Evolutionary conservation across 1,140 invertebrate species (phyloP).

Genomic region (Hylyphantes graminicola): DNA sequence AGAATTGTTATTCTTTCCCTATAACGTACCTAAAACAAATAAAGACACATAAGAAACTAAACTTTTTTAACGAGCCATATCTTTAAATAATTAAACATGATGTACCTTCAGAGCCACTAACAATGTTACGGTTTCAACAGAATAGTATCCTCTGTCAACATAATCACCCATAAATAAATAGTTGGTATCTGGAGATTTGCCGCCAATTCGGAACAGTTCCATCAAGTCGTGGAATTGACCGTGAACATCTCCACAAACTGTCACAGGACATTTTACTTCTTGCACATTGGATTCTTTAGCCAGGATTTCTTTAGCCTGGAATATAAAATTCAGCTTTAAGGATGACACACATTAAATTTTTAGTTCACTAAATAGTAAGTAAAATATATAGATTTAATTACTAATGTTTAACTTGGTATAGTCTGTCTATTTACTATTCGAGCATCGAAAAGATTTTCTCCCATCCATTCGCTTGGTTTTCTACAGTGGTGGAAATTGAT

Average conservation of each 20-base stretch:
- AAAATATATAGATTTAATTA: too few species aligned
- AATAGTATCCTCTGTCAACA: slow-evolving; percentile 99
- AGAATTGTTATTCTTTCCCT: slow-evolving; percentile 99
- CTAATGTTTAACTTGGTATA: too few species aligned
- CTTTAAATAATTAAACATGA: background rate
- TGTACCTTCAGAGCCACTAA: slow-evolving; percentile 96
- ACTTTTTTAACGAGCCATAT: background rate
- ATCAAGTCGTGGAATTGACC: slow-evolving; percentile 99
- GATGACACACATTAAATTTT: too few species aligned
- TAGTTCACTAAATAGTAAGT: too few species aligned
- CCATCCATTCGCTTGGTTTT: too few species aligned
- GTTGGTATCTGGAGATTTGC: slow-evolving; percentile 98
- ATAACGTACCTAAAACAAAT: slow-evolving; percentile 84
- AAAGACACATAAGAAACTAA: background rate
- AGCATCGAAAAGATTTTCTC: too few species aligned
- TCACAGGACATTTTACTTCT: slow-evolving; percentile 99
- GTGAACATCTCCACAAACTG: slow-evolving; percentile 99
- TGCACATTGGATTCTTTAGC: slow-evolving; percentile 99
- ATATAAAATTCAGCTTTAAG: slow-evolving; percentile 65
- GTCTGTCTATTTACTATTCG: too few species aligned
- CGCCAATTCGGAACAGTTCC: slow-evolving; percentile 99
- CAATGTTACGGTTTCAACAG: slow-evolving; percentile 98
- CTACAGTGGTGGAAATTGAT: too few species aligned
- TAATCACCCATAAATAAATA: slow-evolving; percentile 99
- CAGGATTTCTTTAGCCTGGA: slow-evolving; percentile 91